Evolutionary conservation across 2,797 vertebrate genomes (phyloP), one percentile per base, ranked within the genome.

Genomic region (Ceyx erithaca): DNA sequence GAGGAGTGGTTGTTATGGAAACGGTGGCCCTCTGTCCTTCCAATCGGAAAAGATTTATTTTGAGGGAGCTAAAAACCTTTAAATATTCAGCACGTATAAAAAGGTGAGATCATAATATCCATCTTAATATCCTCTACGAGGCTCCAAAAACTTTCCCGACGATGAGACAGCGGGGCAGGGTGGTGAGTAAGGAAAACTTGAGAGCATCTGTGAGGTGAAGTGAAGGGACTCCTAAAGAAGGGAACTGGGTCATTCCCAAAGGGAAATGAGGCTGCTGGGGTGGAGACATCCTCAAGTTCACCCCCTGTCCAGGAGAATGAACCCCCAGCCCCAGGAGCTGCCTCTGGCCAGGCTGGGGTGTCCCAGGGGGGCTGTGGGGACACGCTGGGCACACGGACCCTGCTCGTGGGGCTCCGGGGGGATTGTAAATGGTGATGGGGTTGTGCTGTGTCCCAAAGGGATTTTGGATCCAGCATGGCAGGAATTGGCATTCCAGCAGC

Each of bases 1-100:
- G 93, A 96, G 95, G 95, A 93, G 91, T 83, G 92, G 92, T 96
- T 97, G 94, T 96, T 96, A 97, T 95, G 93, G 95, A 96, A 97
- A 97, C 97, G 68, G 96, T 87, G 83, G 95, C 90, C 92, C 94
- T 93, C 96, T 96, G 97, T 97, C 96, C 94, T 94, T 90, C 89
- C 80, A 69, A 63, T 70, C 76, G 80, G 92, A 92, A 84, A 79
- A 85, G 94, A 90, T 93, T 95, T 95, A 96, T 96, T 96, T 96
- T 91, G 93, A 93, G 83, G 89, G 84, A 97, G 92, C 84, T 80
- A 66, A 93, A 95, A 85, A 33, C 70, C 87, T 93, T 96, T 97
- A 97, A 96, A 97, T 96, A 96, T 94, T 93, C 95, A 93, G 45
- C 64, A 78, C 68, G 86, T 91, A 89, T 92, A 89, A 94, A 95